phyloP scores from a whole-genome alignment of 2,797 vertebrate genomes.

The Ctenochaetus hawaiiensis region DNA sequence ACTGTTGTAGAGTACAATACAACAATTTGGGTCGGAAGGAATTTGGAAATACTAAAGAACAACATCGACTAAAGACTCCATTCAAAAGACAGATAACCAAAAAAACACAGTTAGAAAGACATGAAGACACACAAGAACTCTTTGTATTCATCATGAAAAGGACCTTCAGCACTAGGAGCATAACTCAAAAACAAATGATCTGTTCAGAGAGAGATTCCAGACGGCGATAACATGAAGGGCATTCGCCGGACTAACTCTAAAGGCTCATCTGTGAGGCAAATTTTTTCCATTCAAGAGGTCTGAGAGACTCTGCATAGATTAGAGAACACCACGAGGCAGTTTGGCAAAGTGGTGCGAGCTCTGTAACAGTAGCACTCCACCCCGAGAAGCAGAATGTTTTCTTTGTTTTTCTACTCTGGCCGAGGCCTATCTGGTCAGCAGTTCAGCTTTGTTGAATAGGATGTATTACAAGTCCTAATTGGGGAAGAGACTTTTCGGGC shows the following conservation, averaged over 20 bases:
- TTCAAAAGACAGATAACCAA: conserved; percentile 53
- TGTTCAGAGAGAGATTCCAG: conserved; percentile 78
- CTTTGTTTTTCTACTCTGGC: conserved; percentile 66
- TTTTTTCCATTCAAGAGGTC: conserved; percentile 77
- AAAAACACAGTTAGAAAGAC: conserved; percentile 56
- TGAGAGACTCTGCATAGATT: conserved; percentile 62
- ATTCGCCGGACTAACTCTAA: conserved; percentile 72
- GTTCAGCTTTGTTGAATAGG: conserved; percentile 50
- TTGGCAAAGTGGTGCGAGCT: conserved; percentile 35
- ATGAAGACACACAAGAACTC: conserved; percentile 61
- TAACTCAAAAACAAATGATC: conserved; percentile 80
- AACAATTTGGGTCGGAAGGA: conserved; percentile 57
- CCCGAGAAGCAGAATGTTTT: conserved; percentile 64
- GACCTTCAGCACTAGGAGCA: conserved; percentile 75
- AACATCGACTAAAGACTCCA: conserved; percentile 16
- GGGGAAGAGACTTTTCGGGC: conserved; percentile 43
- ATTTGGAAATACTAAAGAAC: conserved; percentile 20
- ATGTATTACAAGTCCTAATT: conserved; percentile 69
- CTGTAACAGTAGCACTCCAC: conserved; percentile 65
- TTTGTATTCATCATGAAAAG: conserved; percentile 74
- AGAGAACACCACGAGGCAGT: conserved; percentile 58
- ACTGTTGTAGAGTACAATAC: conserved; percentile 1
- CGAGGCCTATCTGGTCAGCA: conserved; percentile 56
- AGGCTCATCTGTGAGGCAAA: conserved; percentile 80
- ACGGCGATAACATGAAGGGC: conserved; percentile 71